Base-by-base conservation (phyloP, 2,888 invertebrate species). In the Reticulitermes lucifugus region DNA sequence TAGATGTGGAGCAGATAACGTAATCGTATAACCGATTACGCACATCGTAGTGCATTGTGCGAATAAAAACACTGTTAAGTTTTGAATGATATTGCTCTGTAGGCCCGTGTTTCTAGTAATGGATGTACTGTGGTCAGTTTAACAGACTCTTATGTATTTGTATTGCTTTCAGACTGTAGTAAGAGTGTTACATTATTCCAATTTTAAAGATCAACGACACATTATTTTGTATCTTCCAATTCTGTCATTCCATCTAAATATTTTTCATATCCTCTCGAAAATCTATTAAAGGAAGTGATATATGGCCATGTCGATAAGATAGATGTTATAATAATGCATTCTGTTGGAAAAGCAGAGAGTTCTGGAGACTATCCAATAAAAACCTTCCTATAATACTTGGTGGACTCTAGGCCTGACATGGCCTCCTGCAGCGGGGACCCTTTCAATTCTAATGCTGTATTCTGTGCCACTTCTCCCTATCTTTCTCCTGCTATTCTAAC, bases 281-380 rank as follows among this genome's bases (percentile, higher is more conserved):
- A 60, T 60, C 80, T 80, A 60, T 80, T 80, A 80, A 81, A 70
- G 79, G 21, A 85, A 85, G 83, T 85, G 85, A 85, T 79, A 83
- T 85, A 85, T 55, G 25, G 41, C 55, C 83, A 21, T 83, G 85
- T 83, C 83, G 83, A 85, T 85, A 85, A 85, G 85, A 85, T 85
- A 85, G 75, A 85, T 85, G 83, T 79, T 83, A 80, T 80, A 85
- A 85, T 85, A 85, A 85, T 83, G 79, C 85, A 85, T 85, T 85
- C 83, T 85, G 46, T 79, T 55, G 43, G 46, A 79, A 79, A 43
- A 65, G 75, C 83, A 77, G 82, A 82, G 83, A 85, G 75, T 83
- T 83, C 85, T 85, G 85, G 85, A 85, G 29, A 77, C 83, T 79
- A 46, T 85, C 85, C 85, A 85, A 85, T 85, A 85, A 85, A 82